Evolutionary conservation across 2,113 vertebrate species (phyloP).

Genomic region (Diadophis punctatus): DNA sequence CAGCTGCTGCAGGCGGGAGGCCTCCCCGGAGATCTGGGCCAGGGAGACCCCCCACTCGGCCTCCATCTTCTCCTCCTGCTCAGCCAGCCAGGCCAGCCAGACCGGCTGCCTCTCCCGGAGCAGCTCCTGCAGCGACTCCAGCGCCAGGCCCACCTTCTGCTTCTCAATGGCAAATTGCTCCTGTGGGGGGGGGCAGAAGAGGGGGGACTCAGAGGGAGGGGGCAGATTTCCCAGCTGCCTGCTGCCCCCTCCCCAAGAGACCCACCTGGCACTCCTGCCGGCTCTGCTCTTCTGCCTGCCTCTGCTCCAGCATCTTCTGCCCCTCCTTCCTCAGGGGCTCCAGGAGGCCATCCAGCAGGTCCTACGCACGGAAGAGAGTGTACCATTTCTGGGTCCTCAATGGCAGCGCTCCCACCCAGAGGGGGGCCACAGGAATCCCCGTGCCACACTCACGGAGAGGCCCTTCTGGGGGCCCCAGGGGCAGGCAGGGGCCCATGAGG

Average conservation of each 20-base stretch:
- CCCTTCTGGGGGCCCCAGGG: neutral
- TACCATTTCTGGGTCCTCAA: neutral
- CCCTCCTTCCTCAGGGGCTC: neutral
- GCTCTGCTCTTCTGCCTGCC: neutral
- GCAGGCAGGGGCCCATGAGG: too few species aligned
- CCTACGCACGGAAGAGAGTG: fast-evolving
- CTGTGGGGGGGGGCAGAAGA: neutral
- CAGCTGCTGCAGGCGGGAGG: neutral
- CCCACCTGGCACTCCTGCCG: neutral
- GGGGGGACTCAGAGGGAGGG: neutral
- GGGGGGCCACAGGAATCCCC: too few species aligned
- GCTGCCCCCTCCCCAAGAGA: neutral
- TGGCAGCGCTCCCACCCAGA: neutral
- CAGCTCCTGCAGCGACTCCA: neutral
- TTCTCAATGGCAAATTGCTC: neutral
- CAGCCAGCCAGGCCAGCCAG: neutral
- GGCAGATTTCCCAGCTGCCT: neutral
- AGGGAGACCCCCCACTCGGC: neutral
- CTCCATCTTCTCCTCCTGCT: neutral
- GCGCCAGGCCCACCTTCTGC: neutral
- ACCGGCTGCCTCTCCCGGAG: neutral
- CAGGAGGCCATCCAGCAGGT: neutral
- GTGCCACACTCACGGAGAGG: neutral
- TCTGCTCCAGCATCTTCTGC: neutral
- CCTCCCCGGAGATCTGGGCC: neutral